Percentiles rank a stretch among this genome's conserved stretches.
Evolutionary conservation across 2,888 invertebrate genomes (phyloP).

Genomic region (Caradrina kadenii): DNA sequence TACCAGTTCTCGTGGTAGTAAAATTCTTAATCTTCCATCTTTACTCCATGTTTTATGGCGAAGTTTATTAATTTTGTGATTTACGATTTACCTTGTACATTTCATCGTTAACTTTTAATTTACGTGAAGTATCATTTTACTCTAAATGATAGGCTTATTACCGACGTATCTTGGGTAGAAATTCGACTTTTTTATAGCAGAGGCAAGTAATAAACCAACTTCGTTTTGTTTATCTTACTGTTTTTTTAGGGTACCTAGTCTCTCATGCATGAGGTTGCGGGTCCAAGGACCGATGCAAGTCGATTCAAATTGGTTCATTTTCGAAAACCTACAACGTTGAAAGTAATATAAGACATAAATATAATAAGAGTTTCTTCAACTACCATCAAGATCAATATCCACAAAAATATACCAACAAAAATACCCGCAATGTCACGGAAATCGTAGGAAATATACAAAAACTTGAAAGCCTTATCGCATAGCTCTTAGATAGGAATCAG

Average conservation of each 20-base stretch:
- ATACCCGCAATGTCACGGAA: slow-evolving; percentile 19
- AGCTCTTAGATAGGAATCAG: slow-evolving; percentile 38
- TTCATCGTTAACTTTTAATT: slow-evolving; percentile 37
- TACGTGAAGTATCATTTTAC: slow-evolving; percentile 15
- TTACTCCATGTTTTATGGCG: slow-evolving; percentile 36
- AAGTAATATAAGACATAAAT: background rate
- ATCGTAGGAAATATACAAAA: background rate
- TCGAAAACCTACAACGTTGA: too few species aligned
- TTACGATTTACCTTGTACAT: slow-evolving; percentile 45
- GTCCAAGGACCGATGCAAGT: too few species aligned
- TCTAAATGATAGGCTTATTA: slow-evolving; percentile 8
- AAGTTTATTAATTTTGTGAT: slow-evolving; percentile 50
- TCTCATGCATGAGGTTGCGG: too few species aligned
- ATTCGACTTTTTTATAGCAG: background rate
- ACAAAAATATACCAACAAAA: background rate
- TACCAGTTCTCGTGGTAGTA: slow-evolving; percentile 16
- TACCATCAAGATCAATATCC: background rate
- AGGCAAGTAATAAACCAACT: background rate
- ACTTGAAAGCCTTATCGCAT: slow-evolving; percentile 5
- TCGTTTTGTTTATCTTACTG: background rate
- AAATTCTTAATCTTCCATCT: slow-evolving; percentile 28
- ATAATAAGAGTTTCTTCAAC: background rate
- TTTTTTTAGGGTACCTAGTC: background rate
- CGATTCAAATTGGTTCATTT: too few species aligned
- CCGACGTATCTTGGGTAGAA: background rate